phyloP scores from a whole-genome alignment of 2,888 invertebrate genomes.

The Congeria kusceri region DNA sequence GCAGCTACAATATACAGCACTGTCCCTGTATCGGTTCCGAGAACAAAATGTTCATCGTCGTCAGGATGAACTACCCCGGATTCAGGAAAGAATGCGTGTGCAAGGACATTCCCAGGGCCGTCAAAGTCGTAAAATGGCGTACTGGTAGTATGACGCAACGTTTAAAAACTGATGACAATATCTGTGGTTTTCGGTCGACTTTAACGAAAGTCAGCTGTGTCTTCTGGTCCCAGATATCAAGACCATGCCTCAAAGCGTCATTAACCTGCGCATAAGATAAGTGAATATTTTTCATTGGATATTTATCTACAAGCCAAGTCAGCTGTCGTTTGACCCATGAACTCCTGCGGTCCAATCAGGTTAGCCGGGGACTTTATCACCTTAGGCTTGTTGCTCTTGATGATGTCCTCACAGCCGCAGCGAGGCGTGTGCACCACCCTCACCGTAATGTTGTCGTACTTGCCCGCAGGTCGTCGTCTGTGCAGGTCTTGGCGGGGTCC shows the following conservation, averaged over 20 bases:
- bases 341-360: slow-evolving; percentile 40
- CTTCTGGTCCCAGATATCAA: slow-evolving; percentile 48
- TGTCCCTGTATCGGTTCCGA: slow-evolving; percentile 26
- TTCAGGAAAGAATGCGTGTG: slow-evolving; percentile 61
- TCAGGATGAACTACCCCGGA: slow-evolving; percentile 56
- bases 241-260: slow-evolving; percentile 48
- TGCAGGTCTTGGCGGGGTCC: too few relatives aligned
- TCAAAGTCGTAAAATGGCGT: slow-evolving; percentile 56
- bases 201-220: slow-evolving; percentile 42
- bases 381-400: slow-evolving; percentile 41
- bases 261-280: slow-evolving; percentile 32
- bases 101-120: slow-evolving; percentile 46
- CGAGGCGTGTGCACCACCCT: slow-evolving; percentile 23
- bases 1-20: slow-evolving; percentile 62
- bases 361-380: slow-evolving; percentile 37
- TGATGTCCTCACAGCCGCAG: slow-evolving; percentile 59
- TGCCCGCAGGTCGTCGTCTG: too few relatives aligned
- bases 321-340: slow-evolving; percentile 39
- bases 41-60: slow-evolving; percentile 55
- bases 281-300: slow-evolving; percentile 11
- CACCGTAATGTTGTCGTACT: slow-evolving; percentile 41
- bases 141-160: slow-evolving; percentile 17
- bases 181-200: slow-evolving; percentile 13
- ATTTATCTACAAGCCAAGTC: slow-evolving; percentile 49
- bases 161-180: slow-evolving; percentile 47